Conservation (phyloP, 2,113 vertebrate species). For the Scomber scombrus region DNA sequence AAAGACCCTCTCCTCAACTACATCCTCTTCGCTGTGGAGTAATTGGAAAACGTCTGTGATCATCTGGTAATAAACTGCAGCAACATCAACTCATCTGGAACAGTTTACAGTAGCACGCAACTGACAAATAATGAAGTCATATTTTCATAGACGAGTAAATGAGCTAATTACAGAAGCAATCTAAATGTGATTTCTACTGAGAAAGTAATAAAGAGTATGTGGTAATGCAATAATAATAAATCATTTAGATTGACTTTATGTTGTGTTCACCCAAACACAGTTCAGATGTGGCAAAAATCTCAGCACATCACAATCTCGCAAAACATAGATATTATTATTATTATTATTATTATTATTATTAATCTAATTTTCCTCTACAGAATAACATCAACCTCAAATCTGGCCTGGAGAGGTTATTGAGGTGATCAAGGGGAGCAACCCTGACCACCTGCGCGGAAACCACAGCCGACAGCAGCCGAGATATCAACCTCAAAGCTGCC, state of each 20-base stretch:
- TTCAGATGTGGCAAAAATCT: no score
- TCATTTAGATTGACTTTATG: slow-evolving; percentile 23
- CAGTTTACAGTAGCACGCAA: slow-evolving; percentile 2
- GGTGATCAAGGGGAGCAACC: neutral
- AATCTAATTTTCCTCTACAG: neutral
- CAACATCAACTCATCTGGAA: slow-evolving; percentile 16
- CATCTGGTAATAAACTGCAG: neutral
- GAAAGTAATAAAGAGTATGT: neutral
- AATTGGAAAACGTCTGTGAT: neutral
- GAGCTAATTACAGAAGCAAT: slow-evolving; percentile 10
- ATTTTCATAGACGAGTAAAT: slow-evolving; percentile 5
- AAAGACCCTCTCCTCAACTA: neutral
- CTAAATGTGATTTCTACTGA: neutral
- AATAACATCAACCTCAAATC: neutral
- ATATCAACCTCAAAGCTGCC: slow-evolving; percentile 28
- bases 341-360: no score
- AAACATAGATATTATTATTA: no score
- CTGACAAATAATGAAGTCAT: neutral
- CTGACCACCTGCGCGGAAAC: slow-evolving; percentile 19
- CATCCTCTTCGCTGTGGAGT: slow-evolving; percentile 4
- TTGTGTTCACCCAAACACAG: neutral
- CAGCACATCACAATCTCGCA: no score
- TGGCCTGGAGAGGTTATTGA: neutral
- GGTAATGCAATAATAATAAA: neutral
- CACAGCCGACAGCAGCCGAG: neutral